Base-by-base conservation (phyloP, 2,113 vertebrate species). In the Neodontobutis hainanensis region DNA sequence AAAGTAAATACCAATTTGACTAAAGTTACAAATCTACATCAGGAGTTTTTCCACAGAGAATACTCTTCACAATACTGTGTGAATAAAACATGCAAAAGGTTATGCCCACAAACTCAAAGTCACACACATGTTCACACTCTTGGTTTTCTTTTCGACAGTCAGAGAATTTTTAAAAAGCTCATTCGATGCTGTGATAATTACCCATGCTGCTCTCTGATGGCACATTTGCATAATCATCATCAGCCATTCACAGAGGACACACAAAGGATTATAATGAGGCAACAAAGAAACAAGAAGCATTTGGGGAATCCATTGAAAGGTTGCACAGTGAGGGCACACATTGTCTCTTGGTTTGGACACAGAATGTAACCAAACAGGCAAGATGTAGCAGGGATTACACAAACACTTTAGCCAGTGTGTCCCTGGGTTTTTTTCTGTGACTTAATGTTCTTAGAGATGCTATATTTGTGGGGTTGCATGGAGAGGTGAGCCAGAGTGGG, bases 141-240 rank as follows among this genome's bases (percentile, higher is more conserved):
- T 75, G 80, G 78, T 75, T 89, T 71, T 67, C 65, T 87, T 63
- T 75, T 83, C 73, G 70, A 86, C 84, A 85, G 81, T 83, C 76
- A 66, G 68, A 90, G 77, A 76, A 77, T 85, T 83, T 87, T 65
- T 87, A 78, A 85, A 88, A 86, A 86, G 71, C 80, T 83, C 77
- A 80, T 84, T 84, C 85, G 87, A 82, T 70, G 59, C 84, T 87
- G 88, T 85, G 91, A 92, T 92, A 92, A 93, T 93, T 92, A 92
- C 90, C 90, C 85, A 85, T 84, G 86, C 82, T 86, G 81, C 90
- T 90, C 87, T 90, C 86, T 72, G 87, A 82, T 79, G 86, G 73
- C 35, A 78, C 76, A 92, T 93, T 91, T 92, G 88, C 90, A 92
- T 93, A 92, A 91, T 92, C 91, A 92, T 90, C 87, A 89, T 80